Conservation (phyloP, 2,113 vertebrate genomes). For the Antechinus flavipes region DNA sequence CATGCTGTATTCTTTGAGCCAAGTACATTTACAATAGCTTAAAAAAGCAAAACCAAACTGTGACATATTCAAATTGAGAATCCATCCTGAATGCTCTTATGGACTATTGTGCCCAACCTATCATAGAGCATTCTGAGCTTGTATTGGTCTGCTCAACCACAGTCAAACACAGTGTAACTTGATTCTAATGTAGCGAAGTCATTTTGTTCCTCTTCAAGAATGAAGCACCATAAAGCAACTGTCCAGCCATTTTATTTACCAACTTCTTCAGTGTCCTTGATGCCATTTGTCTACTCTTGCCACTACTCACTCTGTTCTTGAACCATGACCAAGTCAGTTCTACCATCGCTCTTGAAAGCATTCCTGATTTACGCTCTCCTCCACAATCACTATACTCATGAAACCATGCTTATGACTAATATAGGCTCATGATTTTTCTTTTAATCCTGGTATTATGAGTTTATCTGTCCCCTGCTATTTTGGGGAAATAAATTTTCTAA, state of each 20-base stretch:
- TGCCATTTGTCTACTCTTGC: not conserved
- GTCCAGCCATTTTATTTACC: not conserved
- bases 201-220: not conserved
- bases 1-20: not conserved
- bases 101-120: not conserved
- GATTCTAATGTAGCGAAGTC: not conserved
- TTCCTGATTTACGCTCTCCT: not conserved
- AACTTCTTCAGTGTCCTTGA: not conserved
- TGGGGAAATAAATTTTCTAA: not conserved
- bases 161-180: not conserved
- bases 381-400: not conserved
- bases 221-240: not conserved
- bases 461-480: not conserved
- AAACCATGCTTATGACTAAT: not conserved
- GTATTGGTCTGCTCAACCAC: no score
- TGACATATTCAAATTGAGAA: not conserved
- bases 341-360: not conserved
- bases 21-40: not conserved
- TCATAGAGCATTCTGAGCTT: not conserved
- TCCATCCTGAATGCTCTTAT: not conserved
- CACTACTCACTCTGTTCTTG: not conserved
- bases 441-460: not conserved
- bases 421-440: not conserved
- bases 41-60: not conserved
- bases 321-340: not conserved